Evolutionary conservation across 1,140 invertebrate species (phyloP).

Genomic region (Calliphora vicina): DNA sequence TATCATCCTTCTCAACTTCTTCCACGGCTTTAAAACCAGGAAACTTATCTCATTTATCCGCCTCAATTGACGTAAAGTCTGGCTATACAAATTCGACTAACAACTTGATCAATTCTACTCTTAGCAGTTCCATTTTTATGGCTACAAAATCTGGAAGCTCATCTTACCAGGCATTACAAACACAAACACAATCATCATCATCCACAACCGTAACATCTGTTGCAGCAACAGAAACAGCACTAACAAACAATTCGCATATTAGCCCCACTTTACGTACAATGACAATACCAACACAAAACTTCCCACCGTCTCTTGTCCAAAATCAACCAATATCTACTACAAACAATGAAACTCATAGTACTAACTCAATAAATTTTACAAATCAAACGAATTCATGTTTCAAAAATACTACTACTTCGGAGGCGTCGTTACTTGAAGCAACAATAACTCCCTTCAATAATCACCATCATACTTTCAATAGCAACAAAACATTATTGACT

Average conservation of each 20-base stretch:
- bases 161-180: slow-evolving; percentile 40
- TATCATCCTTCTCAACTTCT: slow-evolving; percentile 46
- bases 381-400: slow-evolving; percentile 33
- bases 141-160: background rate
- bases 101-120: background rate
- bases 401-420: background rate
- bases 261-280: slow-evolving; percentile 37
- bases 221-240: slow-evolving; percentile 39
- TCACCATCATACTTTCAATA: background rate
- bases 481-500: background rate
- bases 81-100: background rate
- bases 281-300: slow-evolving; percentile 37
- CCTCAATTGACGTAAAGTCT: background rate
- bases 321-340: slow-evolving; percentile 18
- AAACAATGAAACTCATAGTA: slow-evolving; percentile 31
- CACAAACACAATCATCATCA: slow-evolving; percentile 42
- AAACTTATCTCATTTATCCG: slow-evolving; percentile 10
- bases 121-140: background rate
- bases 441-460: slow-evolving; percentile 44
- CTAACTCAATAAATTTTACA: background rate
- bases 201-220: background rate
- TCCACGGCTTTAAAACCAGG: slow-evolving; percentile 35
- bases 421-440: slow-evolving; percentile 29
- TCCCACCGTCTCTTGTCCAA: slow-evolving; percentile 38
- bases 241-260: slow-evolving; percentile 44